These are phyloP conservation scores for Plebejus anna DNA, from an alignment of 2,888 invertebrate species.

Conservation along the genomic window DNA sequence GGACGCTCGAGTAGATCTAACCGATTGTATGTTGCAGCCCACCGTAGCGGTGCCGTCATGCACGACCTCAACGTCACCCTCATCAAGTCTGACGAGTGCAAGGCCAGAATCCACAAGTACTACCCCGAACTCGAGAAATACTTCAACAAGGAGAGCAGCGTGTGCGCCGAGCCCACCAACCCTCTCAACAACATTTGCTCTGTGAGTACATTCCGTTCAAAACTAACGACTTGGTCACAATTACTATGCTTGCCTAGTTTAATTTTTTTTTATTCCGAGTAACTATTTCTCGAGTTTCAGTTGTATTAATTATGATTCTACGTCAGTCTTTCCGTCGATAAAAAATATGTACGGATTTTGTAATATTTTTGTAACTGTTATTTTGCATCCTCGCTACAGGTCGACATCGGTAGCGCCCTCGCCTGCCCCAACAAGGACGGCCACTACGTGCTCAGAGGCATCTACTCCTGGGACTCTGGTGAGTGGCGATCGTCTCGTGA, in stretches of 20 bases:
- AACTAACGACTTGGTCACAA: neutral
- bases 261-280: too few species aligned
- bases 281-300: too few species aligned
- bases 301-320: too few species aligned
- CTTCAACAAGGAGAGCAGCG: slow-evolving; percentile 82
- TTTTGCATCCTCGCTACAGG: slow-evolving; percentile 48
- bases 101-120: slow-evolving; percentile 76
- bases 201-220: slow-evolving; percentile 57
- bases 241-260: too few species aligned
- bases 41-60: slow-evolving; percentile 86
- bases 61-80: slow-evolving; percentile 85
- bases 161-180: slow-evolving; percentile 83
- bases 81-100: slow-evolving; percentile 81
- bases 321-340: neutral
- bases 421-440: slow-evolving; percentile 87
- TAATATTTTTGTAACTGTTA: neutral
- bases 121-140: slow-evolving; percentile 79
- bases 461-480: slow-evolving; percentile 89
- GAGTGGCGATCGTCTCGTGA: neutral
- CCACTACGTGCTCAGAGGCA: slow-evolving; percentile 84
- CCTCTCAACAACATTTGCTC: slow-evolving; percentile 87
- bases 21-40: slow-evolving; percentile 74
- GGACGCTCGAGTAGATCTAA: neutral
- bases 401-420: slow-evolving; percentile 88
- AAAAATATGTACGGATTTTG: neutral